Percentiles rank a stretch among this genome's conserved stretches.
Conservation (phyloP, 2,888 invertebrate species). For the Cosmia pyralina region DNA sequence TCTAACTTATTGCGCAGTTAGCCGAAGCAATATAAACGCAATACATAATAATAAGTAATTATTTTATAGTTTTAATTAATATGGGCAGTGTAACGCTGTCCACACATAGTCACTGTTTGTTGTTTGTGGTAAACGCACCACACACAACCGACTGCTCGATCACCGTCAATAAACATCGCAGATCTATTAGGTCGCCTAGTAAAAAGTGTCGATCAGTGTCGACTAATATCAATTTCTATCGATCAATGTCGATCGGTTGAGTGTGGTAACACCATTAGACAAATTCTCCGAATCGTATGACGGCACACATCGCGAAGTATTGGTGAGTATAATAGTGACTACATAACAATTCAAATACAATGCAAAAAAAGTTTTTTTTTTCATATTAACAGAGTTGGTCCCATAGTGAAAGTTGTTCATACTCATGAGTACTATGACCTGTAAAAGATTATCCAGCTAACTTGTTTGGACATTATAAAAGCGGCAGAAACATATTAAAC, state of each 20-base stretch:
- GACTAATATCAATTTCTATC: neutral
- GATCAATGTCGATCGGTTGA: neutral
- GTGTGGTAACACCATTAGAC: neutral
- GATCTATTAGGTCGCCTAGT: neutral
- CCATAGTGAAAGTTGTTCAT: neutral
- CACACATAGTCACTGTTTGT: neutral
- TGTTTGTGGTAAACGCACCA: neutral
- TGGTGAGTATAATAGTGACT: neutral
- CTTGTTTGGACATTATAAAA: too few relatives aligned
- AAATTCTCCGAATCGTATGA: neutral
- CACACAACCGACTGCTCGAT: too few relatives aligned
- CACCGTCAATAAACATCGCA: neutral
- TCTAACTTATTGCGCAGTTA: neutral
- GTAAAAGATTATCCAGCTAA: too few relatives aligned
- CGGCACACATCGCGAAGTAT: neutral
- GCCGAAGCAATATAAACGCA: neutral
- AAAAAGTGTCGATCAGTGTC: neutral
- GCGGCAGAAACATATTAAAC: neutral
- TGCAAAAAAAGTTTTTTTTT: neutral
- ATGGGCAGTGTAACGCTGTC: neutral
- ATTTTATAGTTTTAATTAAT: neutral
- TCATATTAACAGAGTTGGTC: too few relatives aligned
- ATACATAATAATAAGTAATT: neutral
- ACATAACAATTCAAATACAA: neutral
- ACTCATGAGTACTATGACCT: neutral